Conservation (phyloP, 2,888 invertebrate species). For the Drosophila fulvimacula region DNA sequence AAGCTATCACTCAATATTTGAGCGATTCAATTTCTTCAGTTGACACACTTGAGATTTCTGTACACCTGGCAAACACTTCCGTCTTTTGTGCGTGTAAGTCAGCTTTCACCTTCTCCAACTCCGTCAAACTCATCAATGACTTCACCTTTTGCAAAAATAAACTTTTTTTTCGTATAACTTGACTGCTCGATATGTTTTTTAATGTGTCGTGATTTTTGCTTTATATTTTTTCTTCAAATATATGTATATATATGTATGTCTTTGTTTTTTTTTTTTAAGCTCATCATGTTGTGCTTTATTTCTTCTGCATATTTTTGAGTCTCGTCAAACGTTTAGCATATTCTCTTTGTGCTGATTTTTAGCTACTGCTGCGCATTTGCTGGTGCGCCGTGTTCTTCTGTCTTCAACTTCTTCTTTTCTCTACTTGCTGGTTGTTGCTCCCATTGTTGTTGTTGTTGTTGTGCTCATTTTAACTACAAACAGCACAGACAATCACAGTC, state of each 20-base stretch:
- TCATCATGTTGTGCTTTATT: conserved; percentile 20
- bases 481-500: conserved; percentile 75
- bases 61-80: conserved; percentile 15
- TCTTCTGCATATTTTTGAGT: conserved; percentile 45
- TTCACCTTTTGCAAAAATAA: conserved; percentile 9
- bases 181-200: conserved; percentile 17
- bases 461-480: conserved; percentile 73
- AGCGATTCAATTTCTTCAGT: conserved; percentile 5
- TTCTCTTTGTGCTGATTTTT: conserved; percentile 65
- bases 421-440: conserved; percentile 41
- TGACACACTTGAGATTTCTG: conserved; percentile 4
- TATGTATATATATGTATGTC: background rate
- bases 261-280: conserved; percentile 40
- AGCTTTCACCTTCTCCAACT: background rate
- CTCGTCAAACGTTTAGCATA: conserved; percentile 72
- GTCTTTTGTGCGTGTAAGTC: background rate
- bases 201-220: conserved; percentile 38
- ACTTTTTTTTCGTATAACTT: conserved; percentile 12
- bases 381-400: conserved; percentile 39
- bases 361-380: conserved; percentile 66
- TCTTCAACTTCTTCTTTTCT: conserved; percentile 21
- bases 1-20: conserved; percentile 5
- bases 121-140: background rate
- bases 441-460: conserved; percentile 42
- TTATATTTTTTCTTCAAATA: conserved; percentile 10